phyloP scores from a whole-genome alignment of 2,113 vertebrate species.

The Dicrurus megarhynchus region DNA sequence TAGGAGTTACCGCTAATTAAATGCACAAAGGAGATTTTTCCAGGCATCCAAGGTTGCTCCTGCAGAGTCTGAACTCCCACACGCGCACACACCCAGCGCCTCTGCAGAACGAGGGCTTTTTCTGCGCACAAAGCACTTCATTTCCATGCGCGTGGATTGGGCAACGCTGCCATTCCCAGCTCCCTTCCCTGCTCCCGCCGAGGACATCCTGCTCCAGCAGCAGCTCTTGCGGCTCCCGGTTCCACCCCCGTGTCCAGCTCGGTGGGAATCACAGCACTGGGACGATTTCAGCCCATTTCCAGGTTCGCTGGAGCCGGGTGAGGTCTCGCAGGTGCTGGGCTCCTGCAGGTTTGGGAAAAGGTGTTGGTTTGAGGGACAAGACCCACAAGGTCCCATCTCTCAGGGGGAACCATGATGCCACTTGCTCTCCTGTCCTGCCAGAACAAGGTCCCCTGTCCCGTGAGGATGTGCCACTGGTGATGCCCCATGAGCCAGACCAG shows the following conservation, averaged over 20 bases:
- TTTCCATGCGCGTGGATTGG: not conserved
- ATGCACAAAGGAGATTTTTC: constrained; percentile 46
- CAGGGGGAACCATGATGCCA: fast-evolving
- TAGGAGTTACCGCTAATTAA: not conserved
- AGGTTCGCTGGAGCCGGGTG: not conserved
- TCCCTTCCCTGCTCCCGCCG: not conserved
- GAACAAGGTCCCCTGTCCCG: not conserved
- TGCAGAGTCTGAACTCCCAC: constrained; percentile 43
- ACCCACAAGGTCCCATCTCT: not conserved
- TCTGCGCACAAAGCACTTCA: constrained; percentile 14
- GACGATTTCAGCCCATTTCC: fast-evolving
- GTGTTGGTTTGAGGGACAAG: not conserved
- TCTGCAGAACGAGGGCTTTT: not conserved
- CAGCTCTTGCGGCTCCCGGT: fast-evolving
- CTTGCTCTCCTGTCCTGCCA: fast-evolving
- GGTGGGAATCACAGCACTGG: fast-evolving
- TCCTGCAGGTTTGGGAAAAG: not conserved
- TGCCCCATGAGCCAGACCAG: fast-evolving
- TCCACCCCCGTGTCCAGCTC: fast-evolving
- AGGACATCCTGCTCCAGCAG: fast-evolving
- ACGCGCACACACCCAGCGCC: constrained; percentile 23
- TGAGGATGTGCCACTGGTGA: fast-evolving
- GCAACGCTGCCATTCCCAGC: not conserved
- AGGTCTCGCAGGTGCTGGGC: not conserved
- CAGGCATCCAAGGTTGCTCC: constrained; percentile 36